Base-by-base conservation (phyloP, 1,140 invertebrate genomes). In the Venustaconcha ellipsiformis region DNA sequence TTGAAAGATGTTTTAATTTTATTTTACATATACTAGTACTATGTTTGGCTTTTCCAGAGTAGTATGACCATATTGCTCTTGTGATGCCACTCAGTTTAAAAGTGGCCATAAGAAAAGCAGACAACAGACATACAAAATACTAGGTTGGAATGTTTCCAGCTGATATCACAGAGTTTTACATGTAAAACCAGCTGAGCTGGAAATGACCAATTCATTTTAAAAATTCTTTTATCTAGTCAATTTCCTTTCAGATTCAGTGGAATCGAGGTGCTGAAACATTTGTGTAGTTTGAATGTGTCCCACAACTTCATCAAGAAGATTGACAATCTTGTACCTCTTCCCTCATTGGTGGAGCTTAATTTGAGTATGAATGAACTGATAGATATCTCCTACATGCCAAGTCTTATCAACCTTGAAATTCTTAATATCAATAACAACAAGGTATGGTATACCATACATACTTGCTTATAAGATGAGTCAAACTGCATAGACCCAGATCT, bases 401-500 rank as follows among this genome's bases (percentile, higher is more conserved):
- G 82, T 55, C 67, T 89, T 66, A 79, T 83, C 65, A 85, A 81
- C 67, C 76, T 89, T 14, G 73, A 80, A 59, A 73, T 87, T 4
- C 67, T 88, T 4, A 84, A 88, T 73, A 23, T 89, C 20, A 88
- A 81, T 67, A 84, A 87, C 74, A 89, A 89, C 63, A 82, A 88
- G 72, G 87, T 88, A 71, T 70, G 77, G 17, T 23, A 0, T 20
- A 30, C 26, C 62, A 12, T 59, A 23, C 3, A 30, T 37, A n/a
- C 23, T 62, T 57, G 20, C 12, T 62, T n/a, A 70, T 37, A 3
- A 55, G 1, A 23, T 17, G 20, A 23, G 26, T 30, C 26, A 30
- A 30, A 30, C 26, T 30, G 26, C 26, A 30, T 4, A 30, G 26
- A 30, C 26, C 26, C 26, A 2, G 26, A 30, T 30, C 26, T 30